A percentile compares a stretch with the other conserved stretches of the same genome.
Evolutionary conservation across 2,888 invertebrate genomes (phyloP).

Genomic region (Lissocephala sabroskyi): DNA sequence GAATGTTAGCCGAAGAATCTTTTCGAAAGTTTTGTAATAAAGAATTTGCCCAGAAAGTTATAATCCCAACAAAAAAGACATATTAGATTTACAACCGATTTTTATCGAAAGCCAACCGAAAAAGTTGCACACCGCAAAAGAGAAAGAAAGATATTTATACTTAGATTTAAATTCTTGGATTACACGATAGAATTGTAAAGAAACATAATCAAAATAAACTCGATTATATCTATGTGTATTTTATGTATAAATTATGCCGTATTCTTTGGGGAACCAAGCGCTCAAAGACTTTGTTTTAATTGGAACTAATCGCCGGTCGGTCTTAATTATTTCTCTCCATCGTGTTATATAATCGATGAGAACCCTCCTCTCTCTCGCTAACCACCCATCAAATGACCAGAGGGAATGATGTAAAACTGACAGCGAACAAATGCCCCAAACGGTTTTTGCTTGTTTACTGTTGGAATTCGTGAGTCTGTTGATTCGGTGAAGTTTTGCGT

Average conservation of each 20-base stretch:
- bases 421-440: too few species aligned
- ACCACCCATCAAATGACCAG: too few species aligned
- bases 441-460: constrained; percentile 25
- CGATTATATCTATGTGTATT: constrained; percentile 35
- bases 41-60: constrained; percentile 17
- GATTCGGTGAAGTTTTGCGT: background rate
- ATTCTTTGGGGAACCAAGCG: too few species aligned
- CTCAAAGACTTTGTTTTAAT: too few species aligned
- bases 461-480: constrained; percentile 25
- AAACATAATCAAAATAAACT: constrained; percentile 58
- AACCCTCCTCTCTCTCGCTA: too few species aligned
- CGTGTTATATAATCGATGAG: too few species aligned
- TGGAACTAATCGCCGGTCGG: too few species aligned
- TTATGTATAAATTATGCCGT: too few species aligned
- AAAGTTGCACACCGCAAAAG: background rate
- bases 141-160: constrained; percentile 17
- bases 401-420: too few species aligned
- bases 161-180: constrained; percentile 20
- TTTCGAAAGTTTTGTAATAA: constrained; percentile 35
- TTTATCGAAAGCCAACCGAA: background rate
- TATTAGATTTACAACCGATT: too few species aligned
- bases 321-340: too few species aligned
- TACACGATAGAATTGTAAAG: constrained; percentile 39
- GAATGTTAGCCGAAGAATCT: too few species aligned
- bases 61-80: constrained; percentile 2